Base-by-base conservation (phyloP, 2,113 vertebrate genomes). In the Odocoileus virginianus region DNA sequence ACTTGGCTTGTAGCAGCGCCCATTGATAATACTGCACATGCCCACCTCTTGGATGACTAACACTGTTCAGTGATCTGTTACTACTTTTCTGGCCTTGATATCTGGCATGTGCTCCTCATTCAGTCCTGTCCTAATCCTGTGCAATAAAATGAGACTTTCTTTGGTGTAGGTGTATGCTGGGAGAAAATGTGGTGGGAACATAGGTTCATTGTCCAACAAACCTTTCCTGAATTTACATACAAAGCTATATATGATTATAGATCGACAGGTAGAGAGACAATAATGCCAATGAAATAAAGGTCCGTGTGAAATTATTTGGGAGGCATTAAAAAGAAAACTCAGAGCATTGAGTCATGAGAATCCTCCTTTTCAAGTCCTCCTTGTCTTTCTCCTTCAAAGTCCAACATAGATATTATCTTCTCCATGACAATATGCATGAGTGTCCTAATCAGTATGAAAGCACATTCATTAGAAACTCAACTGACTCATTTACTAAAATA, bases 121-220 rank as follows among this genome's bases (percentile, higher is more conserved):
- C 43, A 96, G 1, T 43, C 64, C 28, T 81, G 3, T 15, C 40
- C 21, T 89, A 30, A 10, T 2, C 2, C 5, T 88, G 13, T 25
- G n/a, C 1, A 45, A 55, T 52, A 12, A 5, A 81, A n/a, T 67
- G 21, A 5, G 13, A 12, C 7, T 55, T 23, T 85, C 57, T 57
- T 64, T 47, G 3, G 3, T 54, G 2, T 28, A 15, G 2, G 1
- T 74, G 1, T 58, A 43, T 33, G 23, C 2, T 82, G 3, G 36
- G 16, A 93, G 43, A 95, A 97, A 86, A 95, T 57, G 3, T 60
- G 23, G 25, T 30, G 12, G 15, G 8, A 36, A 27, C 2, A 47
- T 36, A 82, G 27, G 54, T 40, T 25, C 12, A 45, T 74, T 86
- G 30, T 9, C 60, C 45, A 85, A 25, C 17, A 36, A 45, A 58